Evolutionary conservation across 2,888 invertebrate species (phyloP), one percentile per base, ranked within the genome.

Genomic region (Nymphalis urticae): DNA sequence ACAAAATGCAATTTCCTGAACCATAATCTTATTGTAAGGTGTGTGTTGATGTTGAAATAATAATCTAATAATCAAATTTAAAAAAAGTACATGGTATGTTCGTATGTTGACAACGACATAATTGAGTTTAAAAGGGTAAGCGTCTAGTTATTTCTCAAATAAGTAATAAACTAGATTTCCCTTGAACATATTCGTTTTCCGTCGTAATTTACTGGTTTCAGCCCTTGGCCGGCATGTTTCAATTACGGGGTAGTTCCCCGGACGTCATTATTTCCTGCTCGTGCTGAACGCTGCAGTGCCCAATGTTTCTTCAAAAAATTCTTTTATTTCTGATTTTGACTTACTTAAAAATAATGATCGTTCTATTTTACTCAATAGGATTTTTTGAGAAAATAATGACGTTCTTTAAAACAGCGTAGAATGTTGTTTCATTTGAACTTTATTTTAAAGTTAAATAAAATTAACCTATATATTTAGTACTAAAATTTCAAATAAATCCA

Each of bases 261-360:
- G 88, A 88, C 82, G 79, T 83, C 83, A 85, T 87, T 85, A 89
- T 88, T 89, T 89, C 88, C 87, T 85, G 86, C 75, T 74, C 75
- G 79, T 74, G 77, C 76, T 75, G 77, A 68, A 70, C 66, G 71
- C 71, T 48, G 68, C 68, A 50, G 53, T 68, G 62, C 65, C 68
- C 65, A 66, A 73, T 64, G 69, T 71, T 71, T 69, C 72, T 71
- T 70, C 53, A 60, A 66, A 66, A 68, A 72, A 68, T 66, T 64
- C 67, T 50, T 62, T 66, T 53, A 60, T 56, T 51, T 60, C 36
- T 32, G 21, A 50, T 50, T 66, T 68, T 61, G 19, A 48, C 21
- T 56, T 48, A 48, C n/a, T 24, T 63, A 61, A 58, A 58, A 68
- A 61, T 50, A 48, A 50, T 27, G 27, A 24, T 53, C 21, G 21